Conservation (phyloP, 2,888 invertebrate species). For the Mythimna impura region DNA sequence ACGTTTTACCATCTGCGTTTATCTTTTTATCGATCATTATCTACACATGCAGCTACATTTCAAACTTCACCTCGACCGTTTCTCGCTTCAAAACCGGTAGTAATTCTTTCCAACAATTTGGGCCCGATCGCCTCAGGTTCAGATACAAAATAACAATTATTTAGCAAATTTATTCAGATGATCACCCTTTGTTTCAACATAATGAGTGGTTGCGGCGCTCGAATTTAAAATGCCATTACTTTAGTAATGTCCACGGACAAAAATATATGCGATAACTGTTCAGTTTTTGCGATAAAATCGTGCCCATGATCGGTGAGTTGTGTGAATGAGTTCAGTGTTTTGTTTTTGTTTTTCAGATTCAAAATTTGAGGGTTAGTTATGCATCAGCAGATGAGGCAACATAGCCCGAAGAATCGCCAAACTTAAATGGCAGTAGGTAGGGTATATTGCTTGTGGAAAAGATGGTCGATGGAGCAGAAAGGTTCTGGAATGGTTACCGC, state of each 20-base stretch:
- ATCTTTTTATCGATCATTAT: neutral
- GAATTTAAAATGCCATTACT: constrained; percentile 84
- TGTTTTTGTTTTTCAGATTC: constrained; percentile 1
- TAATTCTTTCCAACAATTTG: constrained; percentile 51
- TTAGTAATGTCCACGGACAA: constrained; percentile 71
- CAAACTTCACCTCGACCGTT: constrained; percentile 6
- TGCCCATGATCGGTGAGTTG: constrained; percentile 31
- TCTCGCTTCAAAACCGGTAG: constrained; percentile 43
- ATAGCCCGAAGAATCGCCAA: no score
- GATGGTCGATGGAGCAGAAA: no score
- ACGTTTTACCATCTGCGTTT: no score
- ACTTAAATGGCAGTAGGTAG: no score
- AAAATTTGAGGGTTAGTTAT: neutral
- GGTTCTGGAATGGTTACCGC: no score
- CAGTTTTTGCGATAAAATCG: constrained; percentile 48
- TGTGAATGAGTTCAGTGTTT: constrained; percentile 15
- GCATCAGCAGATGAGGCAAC: neutral
- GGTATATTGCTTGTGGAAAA: no score
- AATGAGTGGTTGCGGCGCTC: constrained; percentile 79
- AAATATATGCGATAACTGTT: constrained; percentile 52
- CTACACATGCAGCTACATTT: neutral
- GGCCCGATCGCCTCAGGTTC: constrained; percentile 73
- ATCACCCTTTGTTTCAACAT: constrained; percentile 84
- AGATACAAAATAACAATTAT: constrained; percentile 85
- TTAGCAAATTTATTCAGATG: constrained; percentile 87